Percentiles rank a stretch among this genome's conserved stretches.
phyloP scores from a whole-genome alignment of 2,113 vertebrate species.

The Alligator mississippiensis region DNA sequence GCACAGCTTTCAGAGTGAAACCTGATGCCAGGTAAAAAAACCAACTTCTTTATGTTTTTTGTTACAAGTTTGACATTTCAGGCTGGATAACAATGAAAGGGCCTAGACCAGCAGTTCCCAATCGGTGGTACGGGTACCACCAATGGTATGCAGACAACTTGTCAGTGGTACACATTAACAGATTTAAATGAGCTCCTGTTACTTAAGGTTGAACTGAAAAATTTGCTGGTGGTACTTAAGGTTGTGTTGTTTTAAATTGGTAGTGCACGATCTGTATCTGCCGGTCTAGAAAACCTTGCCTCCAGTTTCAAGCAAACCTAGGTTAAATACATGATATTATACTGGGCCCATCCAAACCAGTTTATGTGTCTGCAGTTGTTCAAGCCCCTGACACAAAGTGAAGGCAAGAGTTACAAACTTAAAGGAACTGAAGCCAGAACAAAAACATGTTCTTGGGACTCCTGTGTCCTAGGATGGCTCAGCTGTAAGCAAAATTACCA shows the following conservation, averaged over 20 bases:
- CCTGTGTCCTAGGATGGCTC: background rate
- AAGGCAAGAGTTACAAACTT: background rate
- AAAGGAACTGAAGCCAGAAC: background rate
- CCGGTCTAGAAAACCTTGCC: background rate
- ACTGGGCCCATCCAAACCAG: background rate
- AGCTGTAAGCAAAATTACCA: background rate
- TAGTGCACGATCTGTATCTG: too few relatives aligned
- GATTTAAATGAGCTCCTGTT: too few relatives aligned
- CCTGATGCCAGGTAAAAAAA: background rate
- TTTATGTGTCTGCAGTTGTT: background rate
- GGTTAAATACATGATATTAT: background rate
- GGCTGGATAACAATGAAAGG: too few relatives aligned
- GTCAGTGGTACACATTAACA: too few relatives aligned
- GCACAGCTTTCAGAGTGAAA: background rate
- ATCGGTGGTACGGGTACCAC: too few relatives aligned
- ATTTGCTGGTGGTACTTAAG: too few relatives aligned
- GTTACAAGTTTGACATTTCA: background rate
- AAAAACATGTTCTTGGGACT: background rate
- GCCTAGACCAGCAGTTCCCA: too few relatives aligned
- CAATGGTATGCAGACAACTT: too few relatives aligned
- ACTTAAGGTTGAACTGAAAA: too few relatives aligned
- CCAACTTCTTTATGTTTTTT: accelerated
- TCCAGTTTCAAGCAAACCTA: background rate
- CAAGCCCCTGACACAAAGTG: background rate
- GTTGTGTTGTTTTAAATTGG: too few relatives aligned